These are phyloP conservation scores for Patella depressa DNA, from an alignment of 2,888 invertebrate species.

Conservation along the genomic window DNA sequence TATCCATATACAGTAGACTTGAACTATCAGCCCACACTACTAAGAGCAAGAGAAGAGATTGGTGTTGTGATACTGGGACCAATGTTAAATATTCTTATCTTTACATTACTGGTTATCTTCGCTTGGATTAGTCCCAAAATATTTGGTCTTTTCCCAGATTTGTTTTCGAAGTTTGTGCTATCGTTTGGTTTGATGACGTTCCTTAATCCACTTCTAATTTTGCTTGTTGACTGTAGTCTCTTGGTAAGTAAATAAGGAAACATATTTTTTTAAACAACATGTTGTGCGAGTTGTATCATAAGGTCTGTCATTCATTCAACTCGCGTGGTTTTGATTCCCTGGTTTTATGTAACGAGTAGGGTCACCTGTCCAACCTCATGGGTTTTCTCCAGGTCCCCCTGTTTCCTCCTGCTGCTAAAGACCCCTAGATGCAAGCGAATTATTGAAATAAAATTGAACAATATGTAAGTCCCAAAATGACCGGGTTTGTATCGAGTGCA, in stretches of 20 bases:
- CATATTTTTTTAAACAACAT: no score
- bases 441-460: no score
- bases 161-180: conserved; percentile 66
- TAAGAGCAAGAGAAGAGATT: conserved; percentile 62
- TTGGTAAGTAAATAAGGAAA: conserved; percentile 43
- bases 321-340: no score
- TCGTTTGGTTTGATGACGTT: conserved; percentile 64
- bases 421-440: no score
- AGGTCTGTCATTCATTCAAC: no score
- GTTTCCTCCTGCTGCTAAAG: no score
- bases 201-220: conserved; percentile 62
- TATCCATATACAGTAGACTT: conserved; percentile 67
- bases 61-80: conserved; percentile 64
- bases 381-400: no score
- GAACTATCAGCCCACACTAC: conserved; percentile 67
- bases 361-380: no score
- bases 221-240: conserved; percentile 60
- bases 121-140: conserved; percentile 56
- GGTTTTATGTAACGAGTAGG: no score
- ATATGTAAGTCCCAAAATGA: no score
- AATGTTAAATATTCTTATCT: conserved; percentile 55
- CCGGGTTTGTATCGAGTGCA: no score
- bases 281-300: no score
- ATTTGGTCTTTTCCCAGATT: conserved; percentile 61
- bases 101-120: conserved; percentile 54